These are phyloP conservation scores for Carduelis carduelis DNA, from an alignment of 2,797 vertebrate species.

Conservation along the genomic window DNA sequence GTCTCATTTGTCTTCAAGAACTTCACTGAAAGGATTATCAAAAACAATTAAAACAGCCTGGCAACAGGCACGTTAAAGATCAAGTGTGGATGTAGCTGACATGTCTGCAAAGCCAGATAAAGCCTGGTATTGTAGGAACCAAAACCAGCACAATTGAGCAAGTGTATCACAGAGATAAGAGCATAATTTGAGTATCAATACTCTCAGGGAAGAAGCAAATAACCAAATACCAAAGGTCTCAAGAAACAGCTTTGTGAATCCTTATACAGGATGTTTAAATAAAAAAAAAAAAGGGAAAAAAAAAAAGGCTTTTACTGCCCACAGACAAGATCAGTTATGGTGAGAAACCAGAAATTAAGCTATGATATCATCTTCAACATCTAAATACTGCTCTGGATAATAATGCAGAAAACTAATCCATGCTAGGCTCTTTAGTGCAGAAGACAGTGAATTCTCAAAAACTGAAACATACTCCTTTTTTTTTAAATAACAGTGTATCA, in stretches of 20 bases:
- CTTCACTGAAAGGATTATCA: not conserved
- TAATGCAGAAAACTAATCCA: not conserved
- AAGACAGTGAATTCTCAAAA: not conserved
- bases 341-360: not conserved
- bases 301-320: not conserved
- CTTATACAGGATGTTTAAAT: rapidly evolving
- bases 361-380: not conserved
- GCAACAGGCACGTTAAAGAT: not conserved
- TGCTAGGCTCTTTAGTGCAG: not conserved
- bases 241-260: not conserved
- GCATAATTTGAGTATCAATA: not conserved
- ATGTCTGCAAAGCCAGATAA: not conserved
- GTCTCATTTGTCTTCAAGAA: not conserved
- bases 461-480: not conserved
- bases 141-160: not conserved
- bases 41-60: not conserved
- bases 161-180: not conserved
- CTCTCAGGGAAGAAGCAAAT: not conserved
- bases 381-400: not conserved
- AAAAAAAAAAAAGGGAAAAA: too few species aligned
- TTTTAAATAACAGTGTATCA: not conserved
- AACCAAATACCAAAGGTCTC: not conserved
- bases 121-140: not conserved
- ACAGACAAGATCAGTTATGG: not conserved
- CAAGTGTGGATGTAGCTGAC: not conserved